These are phyloP conservation scores for Murina feae DNA, from an alignment of 2,113 vertebrate species.

Conservation along the genomic window DNA sequence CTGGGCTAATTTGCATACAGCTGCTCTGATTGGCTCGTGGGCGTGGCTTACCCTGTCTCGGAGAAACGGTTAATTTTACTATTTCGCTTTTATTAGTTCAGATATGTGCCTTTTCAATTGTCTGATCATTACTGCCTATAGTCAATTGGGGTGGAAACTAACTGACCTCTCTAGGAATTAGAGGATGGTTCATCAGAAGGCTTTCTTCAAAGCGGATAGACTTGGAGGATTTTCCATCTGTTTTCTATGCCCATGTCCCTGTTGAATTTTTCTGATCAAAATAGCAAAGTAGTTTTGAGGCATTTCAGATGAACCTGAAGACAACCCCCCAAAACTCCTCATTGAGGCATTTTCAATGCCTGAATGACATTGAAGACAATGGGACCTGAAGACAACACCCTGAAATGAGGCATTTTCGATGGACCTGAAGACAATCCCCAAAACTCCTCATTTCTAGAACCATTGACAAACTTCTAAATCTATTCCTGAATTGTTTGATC, in stretches of 20 bases:
- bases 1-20: no score
- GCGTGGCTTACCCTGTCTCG: no score
- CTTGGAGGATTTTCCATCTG: neutral
- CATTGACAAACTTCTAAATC: neutral
- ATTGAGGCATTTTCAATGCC: neutral
- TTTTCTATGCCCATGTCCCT: neutral
- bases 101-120: constrained; percentile 10
- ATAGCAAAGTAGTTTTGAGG: neutral
- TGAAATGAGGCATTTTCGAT: neutral
- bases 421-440: neutral
- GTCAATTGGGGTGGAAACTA: neutral
- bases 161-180: neutral
- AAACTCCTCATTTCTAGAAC: neutral
- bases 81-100: no score
- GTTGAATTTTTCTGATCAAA: constrained; percentile 30
- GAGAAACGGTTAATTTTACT: no score
- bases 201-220: neutral
- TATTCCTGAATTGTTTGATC: neutral
- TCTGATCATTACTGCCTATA: neutral
- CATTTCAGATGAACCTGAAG: neutral
- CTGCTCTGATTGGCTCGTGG: no score
- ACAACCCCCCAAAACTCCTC: neutral
- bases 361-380: no score
- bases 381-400: neutral
- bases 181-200: neutral